phyloP scores from a whole-genome alignment of 2,888 invertebrate genomes.

The Dioctria rufipes region DNA sequence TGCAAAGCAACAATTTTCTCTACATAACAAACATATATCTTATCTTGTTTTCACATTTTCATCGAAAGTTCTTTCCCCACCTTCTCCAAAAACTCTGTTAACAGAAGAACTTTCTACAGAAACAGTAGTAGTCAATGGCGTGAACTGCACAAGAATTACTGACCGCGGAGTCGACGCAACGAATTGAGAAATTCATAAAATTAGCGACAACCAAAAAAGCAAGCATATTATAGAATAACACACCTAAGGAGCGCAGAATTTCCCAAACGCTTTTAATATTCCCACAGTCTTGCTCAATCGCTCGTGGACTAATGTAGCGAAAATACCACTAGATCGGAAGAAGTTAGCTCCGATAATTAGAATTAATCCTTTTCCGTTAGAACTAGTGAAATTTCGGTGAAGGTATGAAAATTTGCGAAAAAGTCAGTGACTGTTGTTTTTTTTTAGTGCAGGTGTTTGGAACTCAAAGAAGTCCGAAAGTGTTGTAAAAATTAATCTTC shows the following conservation, averaged over 20 bases:
- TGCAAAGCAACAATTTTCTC: neutral
- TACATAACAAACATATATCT: neutral
- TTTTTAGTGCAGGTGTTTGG: conserved; percentile 1
- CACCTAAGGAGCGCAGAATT: conserved; percentile 16
- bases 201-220: conserved; percentile 19
- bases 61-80: neutral
- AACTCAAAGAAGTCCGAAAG: neutral
- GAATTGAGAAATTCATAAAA: conserved; percentile 26
- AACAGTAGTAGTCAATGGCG: neutral
- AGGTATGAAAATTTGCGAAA: neutral
- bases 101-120: neutral
- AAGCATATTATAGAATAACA: neutral
- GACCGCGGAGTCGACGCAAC: neutral
- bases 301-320: conserved; percentile 31
- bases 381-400: neutral
- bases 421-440: neutral
- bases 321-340: conserved; percentile 11
- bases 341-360: conserved; percentile 15
- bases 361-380: neutral
- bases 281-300: conserved; percentile 39
- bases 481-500: neutral
- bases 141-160: conserved; percentile 4
- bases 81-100: conserved; percentile 17
- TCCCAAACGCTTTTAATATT: conserved; percentile 30
- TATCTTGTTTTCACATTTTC: neutral